Evolutionary conservation across 1,140 invertebrate species (phyloP).

Genomic region (Cardiocondyla obscurior): DNA sequence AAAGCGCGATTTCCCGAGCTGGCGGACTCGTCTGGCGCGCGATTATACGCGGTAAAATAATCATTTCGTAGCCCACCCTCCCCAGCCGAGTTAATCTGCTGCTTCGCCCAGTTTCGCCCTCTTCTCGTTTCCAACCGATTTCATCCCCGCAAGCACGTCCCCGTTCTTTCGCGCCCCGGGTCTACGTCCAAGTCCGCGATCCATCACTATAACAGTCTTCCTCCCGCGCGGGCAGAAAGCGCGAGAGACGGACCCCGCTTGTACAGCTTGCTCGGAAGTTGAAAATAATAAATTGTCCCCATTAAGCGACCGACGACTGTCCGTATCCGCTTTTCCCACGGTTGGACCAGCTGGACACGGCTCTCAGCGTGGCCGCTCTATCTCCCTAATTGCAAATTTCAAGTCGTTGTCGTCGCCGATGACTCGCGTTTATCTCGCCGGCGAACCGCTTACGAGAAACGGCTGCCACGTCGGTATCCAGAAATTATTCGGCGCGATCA

Average conservation of each 20-base stretch:
- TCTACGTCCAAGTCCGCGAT: conserved; percentile 36
- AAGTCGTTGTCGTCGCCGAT: conserved; percentile 63
- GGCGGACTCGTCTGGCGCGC: conserved; percentile 6
- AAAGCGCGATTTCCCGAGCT: conserved; percentile 21
- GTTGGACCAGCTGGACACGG: conserved; percentile 8
- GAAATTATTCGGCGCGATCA: conserved; percentile 29
- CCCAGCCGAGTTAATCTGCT: neutral
- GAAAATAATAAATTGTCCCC: conserved; percentile 75
- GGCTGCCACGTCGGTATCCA: neutral
- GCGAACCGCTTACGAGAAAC: neutral
- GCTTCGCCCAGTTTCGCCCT: conserved; percentile 26
- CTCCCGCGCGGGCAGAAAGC: conserved; percentile 41
- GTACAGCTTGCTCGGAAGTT: conserved; percentile 66
- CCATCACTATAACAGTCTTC: conserved; percentile 60
- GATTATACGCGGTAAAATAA: conserved; percentile 53
- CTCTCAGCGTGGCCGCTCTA: conserved; percentile 38
- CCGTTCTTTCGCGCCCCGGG: neutral
- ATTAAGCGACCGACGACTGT: conserved; percentile 59
- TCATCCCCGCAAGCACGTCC: conserved; percentile 40
- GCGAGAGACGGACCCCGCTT: conserved; percentile 62
- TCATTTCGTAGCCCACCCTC: conserved; percentile 10
- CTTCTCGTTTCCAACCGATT: conserved; percentile 44
- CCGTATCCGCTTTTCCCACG: conserved; percentile 42
- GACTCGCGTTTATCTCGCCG: conserved; percentile 37
- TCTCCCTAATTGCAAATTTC: conserved; percentile 41